phyloP scores from a whole-genome alignment of 2,113 vertebrate species.

The Prionailurus bengalensis region DNA sequence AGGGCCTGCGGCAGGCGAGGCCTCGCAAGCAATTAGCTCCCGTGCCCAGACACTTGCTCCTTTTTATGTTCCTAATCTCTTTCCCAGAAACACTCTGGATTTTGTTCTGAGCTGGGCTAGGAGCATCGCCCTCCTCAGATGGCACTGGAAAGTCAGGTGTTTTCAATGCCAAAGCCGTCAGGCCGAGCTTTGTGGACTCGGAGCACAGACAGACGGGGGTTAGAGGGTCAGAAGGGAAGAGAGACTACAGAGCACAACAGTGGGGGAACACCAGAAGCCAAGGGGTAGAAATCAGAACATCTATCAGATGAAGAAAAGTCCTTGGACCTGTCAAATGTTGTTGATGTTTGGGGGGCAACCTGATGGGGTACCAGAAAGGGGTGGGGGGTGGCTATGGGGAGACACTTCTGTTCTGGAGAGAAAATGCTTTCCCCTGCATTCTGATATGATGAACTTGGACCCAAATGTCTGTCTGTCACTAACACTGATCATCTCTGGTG shows the following conservation, averaged over 20 bases:
- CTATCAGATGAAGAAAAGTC: background rate
- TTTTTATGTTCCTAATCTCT: conserved; percentile 46
- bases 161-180: background rate
- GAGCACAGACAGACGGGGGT: background rate
- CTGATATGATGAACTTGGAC: background rate
- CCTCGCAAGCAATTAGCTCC: conserved; percentile 39
- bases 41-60: background rate
- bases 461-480: background rate
- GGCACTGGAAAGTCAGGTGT: background rate
- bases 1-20: conserved; percentile 47
- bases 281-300: background rate
- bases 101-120: background rate
- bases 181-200: background rate
- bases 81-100: background rate
- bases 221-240: too few relatives aligned
- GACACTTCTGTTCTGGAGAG: too few relatives aligned
- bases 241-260: rapidly evolving
- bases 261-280: background rate
- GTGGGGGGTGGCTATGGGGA: background rate
- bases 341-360: background rate
- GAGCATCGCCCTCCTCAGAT: background rate
- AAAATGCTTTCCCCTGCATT: background rate
- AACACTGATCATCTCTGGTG: background rate
- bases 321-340: background rate
- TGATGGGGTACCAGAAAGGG: background rate